phyloP scores from a whole-genome alignment of 2,113 vertebrate genomes.

The Zingel zingel region DNA sequence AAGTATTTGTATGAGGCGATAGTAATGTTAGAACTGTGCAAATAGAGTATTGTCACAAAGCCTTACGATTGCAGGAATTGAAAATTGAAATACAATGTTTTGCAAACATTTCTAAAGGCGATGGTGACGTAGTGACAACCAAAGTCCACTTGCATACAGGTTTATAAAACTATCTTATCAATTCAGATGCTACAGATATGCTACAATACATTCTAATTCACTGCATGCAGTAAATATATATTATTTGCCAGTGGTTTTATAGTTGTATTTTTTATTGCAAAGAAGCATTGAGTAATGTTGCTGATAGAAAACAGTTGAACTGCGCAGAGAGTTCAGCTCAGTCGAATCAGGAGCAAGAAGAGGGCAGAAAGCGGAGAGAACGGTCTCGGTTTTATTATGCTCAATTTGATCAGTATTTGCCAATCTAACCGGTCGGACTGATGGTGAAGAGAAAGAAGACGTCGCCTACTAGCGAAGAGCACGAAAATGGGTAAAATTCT shows the following conservation, averaged over 20 bases:
- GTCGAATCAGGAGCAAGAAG: conserved; percentile 79
- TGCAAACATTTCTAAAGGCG: conserved; percentile 51
- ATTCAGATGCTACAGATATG: conserved; percentile 8
- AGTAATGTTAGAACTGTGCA: background rate
- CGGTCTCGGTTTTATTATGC: conserved; percentile 87
- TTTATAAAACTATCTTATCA: conserved; percentile 66
- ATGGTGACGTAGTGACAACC: conserved; percentile 73
- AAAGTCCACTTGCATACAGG: conserved; percentile 58
- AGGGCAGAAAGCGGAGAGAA: conserved; percentile 78
- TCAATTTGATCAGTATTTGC: conserved; percentile 75
- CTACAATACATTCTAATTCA: background rate
- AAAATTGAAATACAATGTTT: conserved; percentile 32
- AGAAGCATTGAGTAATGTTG: conserved; percentile 79
- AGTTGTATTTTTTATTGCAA: conserved; percentile 35
- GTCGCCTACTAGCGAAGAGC: conserved; percentile 83
- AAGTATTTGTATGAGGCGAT: background rate
- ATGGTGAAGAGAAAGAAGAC: conserved; percentile 92
- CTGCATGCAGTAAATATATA: background rate
- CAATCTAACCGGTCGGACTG: conserved; percentile 83
- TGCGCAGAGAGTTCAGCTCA: conserved; percentile 88
- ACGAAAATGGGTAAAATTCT: conserved; percentile 85
- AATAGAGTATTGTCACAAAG: background rate
- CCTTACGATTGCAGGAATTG: background rate
- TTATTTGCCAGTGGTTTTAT: background rate
- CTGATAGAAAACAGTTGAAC: conserved; percentile 80